These are phyloP conservation scores for Anarrhichthys ocellatus DNA, from an alignment of 2,113 vertebrate genomes.

Conservation along the genomic window DNA sequence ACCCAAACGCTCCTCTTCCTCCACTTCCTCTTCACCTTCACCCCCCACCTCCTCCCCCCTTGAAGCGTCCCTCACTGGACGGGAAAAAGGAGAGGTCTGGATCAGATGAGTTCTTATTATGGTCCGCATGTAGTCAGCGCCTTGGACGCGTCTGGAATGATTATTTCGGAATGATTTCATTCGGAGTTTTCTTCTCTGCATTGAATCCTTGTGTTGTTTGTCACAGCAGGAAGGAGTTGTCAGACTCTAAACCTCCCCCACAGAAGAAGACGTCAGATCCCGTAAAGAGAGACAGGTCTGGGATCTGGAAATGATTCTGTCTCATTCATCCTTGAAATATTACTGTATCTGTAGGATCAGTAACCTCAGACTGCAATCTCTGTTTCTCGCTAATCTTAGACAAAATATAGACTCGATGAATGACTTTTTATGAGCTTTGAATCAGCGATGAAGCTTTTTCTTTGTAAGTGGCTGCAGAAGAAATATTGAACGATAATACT, in stretches of 20 bases:
- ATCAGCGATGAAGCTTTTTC: background rate
- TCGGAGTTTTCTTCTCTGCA: constrained; percentile 12
- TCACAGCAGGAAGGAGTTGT: constrained; percentile 71
- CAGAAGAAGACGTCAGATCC: constrained; percentile 74
- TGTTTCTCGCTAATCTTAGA: background rate
- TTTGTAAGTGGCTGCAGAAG: background rate
- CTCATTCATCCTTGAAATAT: constrained; percentile 8
- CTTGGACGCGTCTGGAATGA: background rate
- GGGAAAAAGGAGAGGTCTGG: constrained; percentile 77
- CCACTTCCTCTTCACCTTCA: constrained; percentile 81
- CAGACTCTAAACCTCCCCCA: constrained; percentile 67
- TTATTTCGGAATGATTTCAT: constrained; percentile 25
- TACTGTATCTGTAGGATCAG: constrained; percentile 17
- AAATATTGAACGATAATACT: background rate
- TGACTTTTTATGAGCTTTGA: background rate
- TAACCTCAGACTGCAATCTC: constrained; percentile 6
- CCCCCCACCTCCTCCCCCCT: constrained; percentile 66
- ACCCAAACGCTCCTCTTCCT: constrained; percentile 80
- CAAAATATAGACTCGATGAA: background rate
- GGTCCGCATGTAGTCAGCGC: constrained; percentile 13
- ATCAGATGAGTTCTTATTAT: constrained; percentile 30
- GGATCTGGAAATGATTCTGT: constrained; percentile 26
- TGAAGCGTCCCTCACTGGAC: constrained; percentile 63
- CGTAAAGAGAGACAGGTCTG: constrained; percentile 80
- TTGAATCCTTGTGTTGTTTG: constrained; percentile 64